Evolutionary conservation across 2,113 vertebrate species (phyloP), one percentile per base, ranked within the genome.

Genomic region (Oryzias melastigma): DNA sequence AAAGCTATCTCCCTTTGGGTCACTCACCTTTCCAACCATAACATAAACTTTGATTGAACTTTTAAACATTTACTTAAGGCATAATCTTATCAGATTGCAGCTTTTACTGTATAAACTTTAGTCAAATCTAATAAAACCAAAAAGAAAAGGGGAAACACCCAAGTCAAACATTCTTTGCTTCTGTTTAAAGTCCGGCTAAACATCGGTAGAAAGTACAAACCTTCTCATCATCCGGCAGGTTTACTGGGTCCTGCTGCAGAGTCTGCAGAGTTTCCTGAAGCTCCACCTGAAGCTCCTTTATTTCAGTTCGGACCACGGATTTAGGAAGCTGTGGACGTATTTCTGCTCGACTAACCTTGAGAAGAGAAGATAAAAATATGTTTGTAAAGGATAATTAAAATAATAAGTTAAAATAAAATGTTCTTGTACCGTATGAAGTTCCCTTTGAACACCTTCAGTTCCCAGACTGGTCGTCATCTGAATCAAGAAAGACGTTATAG

Each of bases 401-500:
- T 22, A 22, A 22, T 2, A 22, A 2, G 22, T 22, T 22, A 1
- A 0, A 40, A 52, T 13, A 5, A 52, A 12, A 41, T 25, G 59
- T 1, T 35, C 3, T 40, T 49, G 24, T 72, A 88, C 80, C 79
- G 77, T 61, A 43, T 78, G 63, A 56, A 56, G 16, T 20, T 29
- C 43, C 59, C 90, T 87, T 46, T 86, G 88, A 58, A 63, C 78
- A 40, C 44, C 60, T 19, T 16, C 24, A 1, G 86, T 82, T 45
- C 94, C 92, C 66, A 94, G 89, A 73, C 84, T 91, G 57, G 91
- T 84, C 47, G 94, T 88, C 85, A 93, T 88, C 95, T 98, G 73
- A 1, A 53, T 7, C 20, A 71, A 5, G 71, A 13, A 85, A 47
- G 7, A 18, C 56, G 4, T 1, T 48, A 35, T 48, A 25, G 35